Conservation (phyloP, 2,797 vertebrate genomes). For the Pseudochirops cupreus region DNA sequence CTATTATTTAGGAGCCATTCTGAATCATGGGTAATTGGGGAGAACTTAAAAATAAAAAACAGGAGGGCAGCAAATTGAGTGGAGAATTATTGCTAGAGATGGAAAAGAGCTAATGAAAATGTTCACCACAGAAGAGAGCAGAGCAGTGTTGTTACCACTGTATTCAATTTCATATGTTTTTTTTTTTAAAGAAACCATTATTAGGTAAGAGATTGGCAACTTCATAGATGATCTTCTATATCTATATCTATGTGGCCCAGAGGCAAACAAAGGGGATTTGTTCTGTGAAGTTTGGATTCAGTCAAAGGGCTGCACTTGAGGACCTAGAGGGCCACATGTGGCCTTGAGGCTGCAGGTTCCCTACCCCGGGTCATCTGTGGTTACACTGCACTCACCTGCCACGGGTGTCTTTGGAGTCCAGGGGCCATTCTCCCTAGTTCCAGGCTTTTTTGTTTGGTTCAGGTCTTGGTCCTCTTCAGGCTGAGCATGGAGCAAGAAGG, state of each 20-base stretch:
- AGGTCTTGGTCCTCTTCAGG: background rate
- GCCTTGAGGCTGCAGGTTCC: no score
- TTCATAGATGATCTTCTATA: background rate
- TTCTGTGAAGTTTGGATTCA: no score
- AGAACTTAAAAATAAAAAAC: background rate
- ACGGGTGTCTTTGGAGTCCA: background rate
- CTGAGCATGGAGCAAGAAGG: background rate
- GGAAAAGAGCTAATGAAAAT: background rate
- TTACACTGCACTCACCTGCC: background rate
- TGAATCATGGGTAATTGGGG: background rate
- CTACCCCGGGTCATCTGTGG: background rate
- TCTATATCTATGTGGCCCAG: background rate
- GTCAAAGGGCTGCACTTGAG: no score
- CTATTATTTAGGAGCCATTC: background rate
- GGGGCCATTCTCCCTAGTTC: background rate
- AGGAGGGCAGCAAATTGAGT: background rate
- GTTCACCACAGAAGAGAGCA: background rate
- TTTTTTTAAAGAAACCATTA: background rate
- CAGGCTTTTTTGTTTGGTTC: background rate
- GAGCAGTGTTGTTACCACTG: background rate
- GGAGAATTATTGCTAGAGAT: background rate
- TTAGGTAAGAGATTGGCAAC: background rate
- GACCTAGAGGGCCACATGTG: no score
- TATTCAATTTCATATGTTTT: background rate
- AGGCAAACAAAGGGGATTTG: no score